Evolutionary conservation across 2,113 vertebrate genomes (phyloP).

Genomic region (Galemys pyrenaicus): DNA sequence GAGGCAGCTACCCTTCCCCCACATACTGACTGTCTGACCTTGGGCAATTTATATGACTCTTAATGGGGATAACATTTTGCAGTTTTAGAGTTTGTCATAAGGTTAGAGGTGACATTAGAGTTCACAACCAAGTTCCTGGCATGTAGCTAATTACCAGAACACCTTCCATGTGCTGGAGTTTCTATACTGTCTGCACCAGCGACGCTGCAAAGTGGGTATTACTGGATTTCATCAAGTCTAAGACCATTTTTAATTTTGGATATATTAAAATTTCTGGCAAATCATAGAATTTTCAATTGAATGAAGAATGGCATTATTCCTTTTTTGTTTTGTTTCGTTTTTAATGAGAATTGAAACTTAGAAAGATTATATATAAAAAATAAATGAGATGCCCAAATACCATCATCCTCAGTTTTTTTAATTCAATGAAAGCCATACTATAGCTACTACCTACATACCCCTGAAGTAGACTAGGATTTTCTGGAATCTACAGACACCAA

Average conservation of each 20-base stretch:
- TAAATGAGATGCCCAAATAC: constrained; percentile 8
- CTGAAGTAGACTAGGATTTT: background rate
- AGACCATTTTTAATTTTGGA: background rate
- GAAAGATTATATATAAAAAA: constrained; percentile 5
- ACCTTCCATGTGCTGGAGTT: background rate
- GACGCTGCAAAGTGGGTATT: background rate
- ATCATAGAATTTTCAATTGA: background rate
- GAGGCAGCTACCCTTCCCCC: background rate
- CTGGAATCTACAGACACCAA: background rate
- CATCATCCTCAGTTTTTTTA: background rate
- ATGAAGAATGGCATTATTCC: background rate
- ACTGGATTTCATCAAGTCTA: background rate
- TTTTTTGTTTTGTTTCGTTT: background rate
- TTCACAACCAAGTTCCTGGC: background rate
- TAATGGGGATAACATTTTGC: background rate
- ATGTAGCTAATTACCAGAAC: background rate
- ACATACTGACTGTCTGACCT: background rate
- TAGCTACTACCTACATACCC: background rate
- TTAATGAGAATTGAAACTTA: background rate
- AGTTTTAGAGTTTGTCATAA: background rate
- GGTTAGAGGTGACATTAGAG: background rate
- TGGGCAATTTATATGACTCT: background rate
- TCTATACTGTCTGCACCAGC: background rate
- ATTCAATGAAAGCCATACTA: background rate
- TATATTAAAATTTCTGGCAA: background rate